Percentiles rank a stretch among this genome's conserved stretches.
phyloP scores from a whole-genome alignment of 2,797 vertebrate genomes.

The Sebastes nivosus region DNA sequence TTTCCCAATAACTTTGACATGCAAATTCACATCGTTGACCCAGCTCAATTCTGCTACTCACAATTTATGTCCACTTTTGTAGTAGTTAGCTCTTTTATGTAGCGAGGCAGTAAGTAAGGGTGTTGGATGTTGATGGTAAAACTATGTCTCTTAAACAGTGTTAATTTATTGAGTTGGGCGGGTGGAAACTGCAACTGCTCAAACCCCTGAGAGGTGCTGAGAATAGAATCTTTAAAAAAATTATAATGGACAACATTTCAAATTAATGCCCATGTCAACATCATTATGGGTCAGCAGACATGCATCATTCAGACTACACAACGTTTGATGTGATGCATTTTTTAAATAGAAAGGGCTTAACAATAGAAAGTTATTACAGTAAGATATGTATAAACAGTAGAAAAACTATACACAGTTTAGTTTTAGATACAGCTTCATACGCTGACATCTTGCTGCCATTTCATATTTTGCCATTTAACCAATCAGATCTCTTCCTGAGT shows the following conservation, averaged over 20 bases:
- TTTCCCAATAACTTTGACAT: neutral
- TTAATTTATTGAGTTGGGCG: neutral
- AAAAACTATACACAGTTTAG: neutral
- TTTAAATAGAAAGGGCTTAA: neutral
- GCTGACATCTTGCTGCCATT: neutral
- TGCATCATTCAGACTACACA: neutral
- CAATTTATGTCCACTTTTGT: no score
- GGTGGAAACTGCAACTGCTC: neutral
- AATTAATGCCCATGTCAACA: neutral
- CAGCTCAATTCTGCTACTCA: no score
- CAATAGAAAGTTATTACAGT: neutral
- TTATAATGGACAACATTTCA: neutral
- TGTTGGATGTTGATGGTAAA: no score
- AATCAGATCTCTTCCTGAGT: neutral
- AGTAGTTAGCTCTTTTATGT: no score
- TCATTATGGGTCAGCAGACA: neutral
- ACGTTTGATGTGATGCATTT: neutral
- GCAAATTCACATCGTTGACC: neutral
- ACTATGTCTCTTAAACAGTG: neutral
- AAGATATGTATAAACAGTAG: neutral
- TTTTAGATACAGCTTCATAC: neutral
- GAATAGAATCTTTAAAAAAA: slow-evolving; percentile 7
- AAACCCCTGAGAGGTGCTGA: neutral
- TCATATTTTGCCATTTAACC: neutral
- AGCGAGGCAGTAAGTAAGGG: no score